Evolutionary conservation across 2,797 vertebrate genomes (phyloP).

Genomic region (Cossypha caffra): DNA sequence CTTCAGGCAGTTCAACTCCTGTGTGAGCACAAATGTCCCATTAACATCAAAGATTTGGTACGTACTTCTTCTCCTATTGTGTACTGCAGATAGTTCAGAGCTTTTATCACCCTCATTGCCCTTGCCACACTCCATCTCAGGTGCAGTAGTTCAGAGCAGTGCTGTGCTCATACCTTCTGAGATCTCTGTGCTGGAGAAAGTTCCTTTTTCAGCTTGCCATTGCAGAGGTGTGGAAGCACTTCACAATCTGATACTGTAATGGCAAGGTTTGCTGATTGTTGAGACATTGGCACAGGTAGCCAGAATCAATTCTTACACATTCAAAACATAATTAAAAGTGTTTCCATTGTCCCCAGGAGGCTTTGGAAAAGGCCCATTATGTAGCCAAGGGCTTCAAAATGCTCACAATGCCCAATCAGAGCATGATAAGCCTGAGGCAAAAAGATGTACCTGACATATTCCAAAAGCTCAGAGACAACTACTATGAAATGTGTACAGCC

Average conservation of each 20-base stretch:
- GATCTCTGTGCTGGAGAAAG: not conserved
- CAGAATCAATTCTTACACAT: not conserved
- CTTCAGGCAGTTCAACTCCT: constrained; percentile 86
- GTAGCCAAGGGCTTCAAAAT: not conserved
- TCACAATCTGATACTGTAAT: not conserved
- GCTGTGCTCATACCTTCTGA: not conserved
- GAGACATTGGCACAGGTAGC: not conserved
- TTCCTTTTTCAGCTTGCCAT: not conserved
- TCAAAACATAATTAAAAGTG: not conserved
- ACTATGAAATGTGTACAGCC: not conserved
- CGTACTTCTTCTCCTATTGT: constrained; percentile 57
- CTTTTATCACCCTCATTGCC: not conserved
- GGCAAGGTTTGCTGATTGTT: not conserved
- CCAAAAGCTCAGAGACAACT: not conserved
- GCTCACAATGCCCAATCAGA: not conserved
- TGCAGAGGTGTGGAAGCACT: not conserved
- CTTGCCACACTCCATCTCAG: not conserved
- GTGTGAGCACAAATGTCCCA: constrained; percentile 87
- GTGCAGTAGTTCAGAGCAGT: not conserved
- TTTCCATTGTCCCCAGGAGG: not conserved
- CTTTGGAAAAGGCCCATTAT: not conserved
- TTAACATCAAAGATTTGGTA: constrained; percentile 90
- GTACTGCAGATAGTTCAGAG: not conserved
- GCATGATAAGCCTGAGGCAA: not conserved
- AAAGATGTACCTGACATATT: not conserved